Conservation (phyloP, 1,140 invertebrate species). For the Delia radicum region DNA sequence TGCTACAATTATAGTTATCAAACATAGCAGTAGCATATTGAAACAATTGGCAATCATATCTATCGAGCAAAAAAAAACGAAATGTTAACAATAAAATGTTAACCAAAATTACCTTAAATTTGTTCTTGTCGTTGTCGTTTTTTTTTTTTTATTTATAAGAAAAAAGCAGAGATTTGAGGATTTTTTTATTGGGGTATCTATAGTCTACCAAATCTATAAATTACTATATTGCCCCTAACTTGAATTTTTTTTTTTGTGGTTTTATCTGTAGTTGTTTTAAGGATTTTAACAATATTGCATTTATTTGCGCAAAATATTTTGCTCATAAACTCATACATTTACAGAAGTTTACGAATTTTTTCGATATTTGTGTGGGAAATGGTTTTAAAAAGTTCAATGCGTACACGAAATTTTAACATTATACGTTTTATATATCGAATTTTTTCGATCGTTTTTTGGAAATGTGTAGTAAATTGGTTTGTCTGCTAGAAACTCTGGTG, state of each 20-base stretch:
- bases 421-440: too few species aligned
- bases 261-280: not conserved
- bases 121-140: not conserved
- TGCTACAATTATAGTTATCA: slow-evolving; percentile 1
- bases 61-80: not conserved
- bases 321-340: too few species aligned
- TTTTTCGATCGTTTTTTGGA: too few species aligned
- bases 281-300: not conserved
- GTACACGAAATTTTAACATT: too few species aligned
- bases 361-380: too few species aligned
- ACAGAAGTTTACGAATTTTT: too few species aligned
- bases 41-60: not conserved
- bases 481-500: too few species aligned
- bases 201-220: not conserved
- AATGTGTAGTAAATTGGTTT: too few species aligned
- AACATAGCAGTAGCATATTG: not conserved
- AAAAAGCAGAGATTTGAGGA: not conserved
- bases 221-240: not conserved
- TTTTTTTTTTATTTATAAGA: not conserved
- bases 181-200: not conserved
- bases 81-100: not conserved
- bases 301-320: not conserved
- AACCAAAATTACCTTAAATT: not conserved
- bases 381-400: too few species aligned
- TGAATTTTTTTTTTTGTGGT: not conserved